Evolutionary conservation across 2,113 vertebrate species (phyloP), one percentile per base, ranked within the genome.

Genomic region (Ancistrus triradiatus): DNA sequence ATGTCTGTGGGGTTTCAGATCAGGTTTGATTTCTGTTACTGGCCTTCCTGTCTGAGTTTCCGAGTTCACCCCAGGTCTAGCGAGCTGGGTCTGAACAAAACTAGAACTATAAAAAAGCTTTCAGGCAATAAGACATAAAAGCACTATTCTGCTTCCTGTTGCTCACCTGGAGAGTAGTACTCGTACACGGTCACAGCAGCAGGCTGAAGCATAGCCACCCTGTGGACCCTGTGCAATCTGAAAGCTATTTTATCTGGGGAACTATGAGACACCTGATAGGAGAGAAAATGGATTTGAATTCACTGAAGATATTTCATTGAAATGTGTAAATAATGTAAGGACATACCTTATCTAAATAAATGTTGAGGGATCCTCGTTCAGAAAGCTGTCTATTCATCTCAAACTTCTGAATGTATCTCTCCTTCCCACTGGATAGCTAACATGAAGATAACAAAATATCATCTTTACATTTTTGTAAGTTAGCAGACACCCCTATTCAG

Each of bases 301-400:
- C 6, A 65, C 21, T 14, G 6, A 15, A 9, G 4, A 9, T 28
- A 58, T 22, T 22, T 2, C 2, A 14, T 17, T n/a, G 3, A 33
- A 47, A n/a, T 9, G 1, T 35, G 2, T 4, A 42, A 67, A 7
- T 10, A 22, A 14, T 9, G 5, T n/a, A 0, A 2, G 0, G 3
- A 14, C 8, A 2, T 69, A 91, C 89, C 87, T 86, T 86, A 44
- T 89, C 81, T 1, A 91, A 56, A 73, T 91, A 91, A 40, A 91
- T 78, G 76, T 91, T 68, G 37, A 91, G 74, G 2, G 87, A 89
- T 57, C 86, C 85, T 49, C 72, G 80, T 1, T 76, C 73, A 0
- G 77, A 73, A 4, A 68, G 43, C 0, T 15, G 66, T 3, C 79
- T 80, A 53, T 82, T 47, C 43, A 88, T 43, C 76, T 91, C 89